Base-by-base conservation (phyloP, 1,140 invertebrate genomes). In the Drosophila nasuta region DNA sequence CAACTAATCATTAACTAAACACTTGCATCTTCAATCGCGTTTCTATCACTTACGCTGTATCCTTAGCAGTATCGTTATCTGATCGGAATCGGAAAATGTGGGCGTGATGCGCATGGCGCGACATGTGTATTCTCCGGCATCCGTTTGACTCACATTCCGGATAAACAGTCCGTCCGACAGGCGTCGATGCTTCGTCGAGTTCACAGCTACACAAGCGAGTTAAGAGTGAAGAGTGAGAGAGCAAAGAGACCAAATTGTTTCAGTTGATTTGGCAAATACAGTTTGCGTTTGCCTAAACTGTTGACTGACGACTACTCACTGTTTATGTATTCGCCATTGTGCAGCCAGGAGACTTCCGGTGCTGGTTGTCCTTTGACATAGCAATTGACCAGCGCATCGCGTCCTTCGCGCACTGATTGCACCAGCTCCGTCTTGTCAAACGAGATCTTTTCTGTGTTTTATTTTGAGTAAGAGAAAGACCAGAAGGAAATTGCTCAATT, bases 121-220 rank as follows among this genome's bases (percentile, higher is more conserved):
- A 85, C 94, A 95, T 5, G 92, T 93, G 72, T 94, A 95, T 57
- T 92, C 92, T 7, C 94, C 94, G 73, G 91, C 93, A 89, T 95
- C 94, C n/a, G 92, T 79, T 65, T 93, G 88, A 6, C 88, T 93
- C 8, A 94, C 93, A 74, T 94, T 94, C 68, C 79, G 89, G 65
- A 94, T 94, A 38, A 91, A 91, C 1, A 95, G 91, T 33, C 93
- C 93, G 54, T 93, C 91, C 13, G 93, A 91, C 13, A 92, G 77
- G 33, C 90, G 91, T 81, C 70, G 82, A 70, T 93, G 93, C 66
- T 93, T 93, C 5, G 81, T 60, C 57, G 88, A 93, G 72, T 91
- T 92, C 10, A 79, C 76, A 51, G 77, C 91, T 92, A 68, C 8
- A 48, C 49, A 6, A 33, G 1, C 13, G 15, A 45, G 28, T 20